phyloP scores from a whole-genome alignment of 2,113 vertebrate genomes.

The Istiophorus platypterus region DNA sequence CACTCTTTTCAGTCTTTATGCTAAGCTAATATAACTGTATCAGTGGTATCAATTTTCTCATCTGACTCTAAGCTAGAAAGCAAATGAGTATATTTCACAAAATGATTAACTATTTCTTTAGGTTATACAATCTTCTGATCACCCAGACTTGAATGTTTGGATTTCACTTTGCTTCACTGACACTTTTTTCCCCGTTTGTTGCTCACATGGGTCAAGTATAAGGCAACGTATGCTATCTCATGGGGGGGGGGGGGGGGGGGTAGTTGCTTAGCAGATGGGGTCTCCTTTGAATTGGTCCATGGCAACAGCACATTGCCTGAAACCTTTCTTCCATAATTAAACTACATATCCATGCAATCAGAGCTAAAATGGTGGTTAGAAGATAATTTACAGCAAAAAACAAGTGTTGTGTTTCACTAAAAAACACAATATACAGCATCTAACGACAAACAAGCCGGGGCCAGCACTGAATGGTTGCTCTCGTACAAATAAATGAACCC shows the following conservation, averaged over 20 bases:
- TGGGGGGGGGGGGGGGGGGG: constrained; percentile 41
- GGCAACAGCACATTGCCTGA: constrained; percentile 33
- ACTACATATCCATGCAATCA: background rate
- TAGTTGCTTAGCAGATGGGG: constrained; percentile 68
- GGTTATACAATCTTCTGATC: background rate
- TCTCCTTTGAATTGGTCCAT: constrained; percentile 51
- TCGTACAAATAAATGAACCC: constrained; percentile 4
- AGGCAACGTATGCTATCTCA: constrained; percentile 38
- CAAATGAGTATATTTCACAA: background rate
- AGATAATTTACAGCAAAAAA: background rate
- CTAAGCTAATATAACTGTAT: too few species aligned
- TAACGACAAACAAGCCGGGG: background rate
- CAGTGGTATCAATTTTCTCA: background rate
- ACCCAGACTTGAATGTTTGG: background rate
- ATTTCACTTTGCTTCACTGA: background rate
- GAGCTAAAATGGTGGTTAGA: background rate
- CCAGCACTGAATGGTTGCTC: background rate
- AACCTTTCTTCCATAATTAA: background rate
- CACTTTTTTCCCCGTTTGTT: constrained; percentile 29
- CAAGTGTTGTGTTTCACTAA: background rate
- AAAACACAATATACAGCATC: background rate
- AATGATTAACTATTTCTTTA: background rate
- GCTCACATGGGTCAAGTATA: constrained; percentile 40
- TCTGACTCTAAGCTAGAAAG: background rate
- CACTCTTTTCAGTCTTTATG: too few species aligned